phyloP scores from a whole-genome alignment of 1,140 invertebrate genomes.

The Lordiphosa stackelbergi region DNA sequence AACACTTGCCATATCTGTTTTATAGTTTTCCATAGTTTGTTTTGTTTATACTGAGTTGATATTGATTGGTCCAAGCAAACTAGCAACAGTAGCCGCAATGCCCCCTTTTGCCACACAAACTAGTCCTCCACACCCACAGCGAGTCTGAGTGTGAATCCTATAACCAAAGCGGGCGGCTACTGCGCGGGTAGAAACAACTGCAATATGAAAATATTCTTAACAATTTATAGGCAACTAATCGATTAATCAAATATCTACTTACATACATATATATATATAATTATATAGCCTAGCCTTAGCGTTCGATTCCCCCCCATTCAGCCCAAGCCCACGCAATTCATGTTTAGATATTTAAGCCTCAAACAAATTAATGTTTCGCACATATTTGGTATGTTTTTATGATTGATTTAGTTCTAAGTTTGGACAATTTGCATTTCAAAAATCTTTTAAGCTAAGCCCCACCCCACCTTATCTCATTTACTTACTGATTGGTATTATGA shows the following conservation, averaged over 20 bases:
- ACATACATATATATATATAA: slow-evolving; percentile 23
- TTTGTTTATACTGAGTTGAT: slow-evolving; percentile 26
- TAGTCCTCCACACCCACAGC: slow-evolving; percentile 56
- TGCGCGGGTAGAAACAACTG: slow-evolving; percentile 49
- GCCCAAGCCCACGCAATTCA: slow-evolving; percentile 31
- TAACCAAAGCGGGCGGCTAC: slow-evolving; percentile 56
- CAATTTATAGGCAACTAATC: slow-evolving; percentile 61
- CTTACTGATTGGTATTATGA: slow-evolving; percentile 14
- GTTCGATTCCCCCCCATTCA: slow-evolving; percentile 5
- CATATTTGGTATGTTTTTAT: slow-evolving; percentile 30
- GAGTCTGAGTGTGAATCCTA: slow-evolving; percentile 28
- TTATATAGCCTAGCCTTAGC: slow-evolving; percentile 64
- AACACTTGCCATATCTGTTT: slow-evolving; percentile 67
- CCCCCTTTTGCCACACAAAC: slow-evolving; percentile 54
- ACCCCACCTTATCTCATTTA: slow-evolving; percentile 1
- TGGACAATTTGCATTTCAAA: slow-evolving; percentile 31
- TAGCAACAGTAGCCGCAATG: slow-evolving; percentile 63
- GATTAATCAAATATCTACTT: slow-evolving; percentile 53
- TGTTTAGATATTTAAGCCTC: slow-evolving; percentile 50
- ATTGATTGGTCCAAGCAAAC: slow-evolving; percentile 59
- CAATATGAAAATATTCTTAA: slow-evolving; percentile 57
- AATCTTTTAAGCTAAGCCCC: slow-evolving; percentile 34
- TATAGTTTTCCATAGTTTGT: slow-evolving; percentile 37
- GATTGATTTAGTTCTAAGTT: slow-evolving; percentile 33
- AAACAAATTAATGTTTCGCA: slow-evolving; percentile 33